These are phyloP conservation scores for Drosophila meridiana DNA, from an alignment of 2,888 invertebrate species.

Conservation along the genomic window DNA sequence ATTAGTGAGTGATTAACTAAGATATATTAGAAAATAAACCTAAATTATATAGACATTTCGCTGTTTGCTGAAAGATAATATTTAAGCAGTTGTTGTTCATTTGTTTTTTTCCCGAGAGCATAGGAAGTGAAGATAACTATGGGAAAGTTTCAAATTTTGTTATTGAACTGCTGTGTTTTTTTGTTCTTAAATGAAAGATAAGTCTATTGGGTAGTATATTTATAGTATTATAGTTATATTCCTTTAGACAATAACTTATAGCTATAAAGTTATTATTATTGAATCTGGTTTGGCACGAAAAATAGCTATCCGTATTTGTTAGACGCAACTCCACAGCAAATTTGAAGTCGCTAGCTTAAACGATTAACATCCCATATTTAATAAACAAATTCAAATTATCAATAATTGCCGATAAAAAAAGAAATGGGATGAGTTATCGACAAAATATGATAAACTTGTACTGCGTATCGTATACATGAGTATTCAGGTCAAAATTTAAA, in stretches of 20 bases:
- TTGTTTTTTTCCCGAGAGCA: background rate
- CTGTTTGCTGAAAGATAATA: slow-evolving; percentile 4
- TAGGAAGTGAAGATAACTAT: background rate
- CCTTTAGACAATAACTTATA: background rate
- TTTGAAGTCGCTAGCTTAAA: too few species aligned
- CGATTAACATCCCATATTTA: too few species aligned
- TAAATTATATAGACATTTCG: background rate
- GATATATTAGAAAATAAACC: slow-evolving; percentile 2
- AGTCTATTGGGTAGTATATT: background rate
- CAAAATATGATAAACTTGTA: too few species aligned
- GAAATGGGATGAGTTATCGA: too few species aligned
- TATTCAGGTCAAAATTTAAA: too few species aligned
- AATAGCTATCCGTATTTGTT: too few species aligned
- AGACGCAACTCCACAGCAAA: too few species aligned
- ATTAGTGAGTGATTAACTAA: slow-evolving; percentile 6
- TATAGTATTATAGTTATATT: too few species aligned
- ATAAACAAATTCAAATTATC: too few species aligned
- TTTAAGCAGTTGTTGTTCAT: slow-evolving; percentile 24
- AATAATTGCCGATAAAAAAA: too few species aligned
- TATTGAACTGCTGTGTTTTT: background rate
- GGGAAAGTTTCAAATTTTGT: background rate
- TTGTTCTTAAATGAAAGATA: background rate
- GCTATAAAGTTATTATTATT: background rate
- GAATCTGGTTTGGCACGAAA: too few species aligned
- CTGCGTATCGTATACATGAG: too few species aligned